Evolutionary conservation across 2,888 invertebrate species (phyloP).

Genomic region (Apotomis betuletana): DNA sequence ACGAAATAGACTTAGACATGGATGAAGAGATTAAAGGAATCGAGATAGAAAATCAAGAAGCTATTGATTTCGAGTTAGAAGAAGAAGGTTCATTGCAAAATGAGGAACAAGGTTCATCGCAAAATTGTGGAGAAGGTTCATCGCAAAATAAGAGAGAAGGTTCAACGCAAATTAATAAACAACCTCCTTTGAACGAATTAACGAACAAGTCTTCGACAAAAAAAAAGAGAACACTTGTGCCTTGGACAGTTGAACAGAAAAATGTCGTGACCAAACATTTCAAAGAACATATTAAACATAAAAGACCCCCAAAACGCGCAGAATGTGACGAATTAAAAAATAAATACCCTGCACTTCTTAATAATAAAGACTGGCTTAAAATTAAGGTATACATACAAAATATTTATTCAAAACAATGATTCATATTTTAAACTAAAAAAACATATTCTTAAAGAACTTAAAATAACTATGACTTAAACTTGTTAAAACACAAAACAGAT

Average conservation of each 20-base stretch:
- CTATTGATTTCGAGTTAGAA: conserved; percentile 9
- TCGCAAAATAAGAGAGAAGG: background rate
- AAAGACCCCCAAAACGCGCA: conserved; percentile 43
- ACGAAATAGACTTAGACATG: conserved; percentile 43
- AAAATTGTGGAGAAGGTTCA: background rate
- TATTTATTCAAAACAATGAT: conserved; percentile 7
- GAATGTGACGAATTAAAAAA: conserved; percentile 46
- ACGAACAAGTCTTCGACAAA: background rate
- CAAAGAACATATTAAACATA: conserved; percentile 43
- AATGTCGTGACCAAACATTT: conserved; percentile 42
- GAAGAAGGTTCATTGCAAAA: background rate
- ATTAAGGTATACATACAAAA: conserved; percentile 47
- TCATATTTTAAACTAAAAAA: too few species aligned
- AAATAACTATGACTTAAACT: too few species aligned
- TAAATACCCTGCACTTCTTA: conserved; percentile 35
- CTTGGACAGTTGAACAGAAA: conserved; percentile 44
- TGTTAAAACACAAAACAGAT: too few species aligned
- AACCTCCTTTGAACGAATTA: conserved; percentile 12
- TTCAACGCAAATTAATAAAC: background rate
- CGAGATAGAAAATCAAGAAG: conserved; percentile 20
- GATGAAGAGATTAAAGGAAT: conserved; percentile 37
- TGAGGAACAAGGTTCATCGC: background rate
- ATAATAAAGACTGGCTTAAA: conserved; percentile 47
- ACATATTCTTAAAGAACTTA: too few species aligned
- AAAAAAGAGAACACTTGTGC: conserved; percentile 27